phyloP scores from a whole-genome alignment of 2,113 vertebrate species.

The Protobothrops mucrosquamatus region DNA sequence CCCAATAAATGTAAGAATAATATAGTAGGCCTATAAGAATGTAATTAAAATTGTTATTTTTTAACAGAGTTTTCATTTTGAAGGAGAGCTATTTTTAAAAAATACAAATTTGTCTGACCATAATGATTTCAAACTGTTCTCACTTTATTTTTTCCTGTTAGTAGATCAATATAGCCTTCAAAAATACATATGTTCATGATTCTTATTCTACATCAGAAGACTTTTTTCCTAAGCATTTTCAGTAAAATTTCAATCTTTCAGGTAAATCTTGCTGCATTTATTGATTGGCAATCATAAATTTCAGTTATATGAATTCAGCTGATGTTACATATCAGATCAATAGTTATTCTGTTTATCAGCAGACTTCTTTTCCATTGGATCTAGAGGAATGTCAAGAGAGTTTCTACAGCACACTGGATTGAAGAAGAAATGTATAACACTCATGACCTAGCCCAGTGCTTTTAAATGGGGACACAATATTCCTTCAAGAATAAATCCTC shows the following conservation, averaged over 20 bases:
- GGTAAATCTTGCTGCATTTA: background rate
- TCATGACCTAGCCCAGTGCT: background rate
- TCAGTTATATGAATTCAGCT: background rate
- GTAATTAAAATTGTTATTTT: background rate
- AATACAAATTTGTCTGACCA: background rate
- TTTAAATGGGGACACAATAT: background rate
- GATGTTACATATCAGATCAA: conserved; percentile 33
- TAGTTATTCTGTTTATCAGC: conserved; percentile 7
- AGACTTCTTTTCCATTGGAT: background rate
- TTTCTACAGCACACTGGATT: background rate
- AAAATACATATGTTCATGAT: background rate
- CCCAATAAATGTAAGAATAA: background rate
- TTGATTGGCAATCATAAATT: background rate
- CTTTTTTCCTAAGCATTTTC: conserved; percentile 28
- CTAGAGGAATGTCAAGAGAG: background rate
- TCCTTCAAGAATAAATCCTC: background rate
- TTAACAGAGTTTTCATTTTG: background rate
- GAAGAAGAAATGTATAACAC: background rate
- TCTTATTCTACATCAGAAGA: background rate
- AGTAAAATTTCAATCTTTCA: conserved; percentile 1
- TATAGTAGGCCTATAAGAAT: background rate
- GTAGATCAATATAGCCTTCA: background rate
- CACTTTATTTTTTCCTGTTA: conserved; percentile 1
- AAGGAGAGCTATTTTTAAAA: background rate
- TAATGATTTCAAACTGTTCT: conserved; percentile 27